Evolutionary conservation across 2,888 invertebrate genomes (phyloP).

Genomic region (Acleris literana): DNA sequence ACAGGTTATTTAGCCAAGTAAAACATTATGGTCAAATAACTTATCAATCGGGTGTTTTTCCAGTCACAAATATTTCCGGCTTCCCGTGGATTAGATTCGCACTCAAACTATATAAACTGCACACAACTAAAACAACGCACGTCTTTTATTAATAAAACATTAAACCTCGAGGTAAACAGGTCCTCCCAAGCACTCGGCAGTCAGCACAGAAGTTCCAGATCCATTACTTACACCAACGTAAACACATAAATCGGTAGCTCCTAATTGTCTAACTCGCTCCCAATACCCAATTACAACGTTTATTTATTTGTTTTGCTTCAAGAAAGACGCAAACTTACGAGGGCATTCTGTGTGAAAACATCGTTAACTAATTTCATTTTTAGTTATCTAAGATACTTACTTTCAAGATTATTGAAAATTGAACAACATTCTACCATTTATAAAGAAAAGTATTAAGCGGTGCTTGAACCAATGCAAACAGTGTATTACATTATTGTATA

Average conservation of each 20-base stretch:
- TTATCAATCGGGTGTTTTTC: no score
- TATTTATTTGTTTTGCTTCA: constrained; percentile 67
- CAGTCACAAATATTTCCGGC: no score
- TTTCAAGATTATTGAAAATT: no score
- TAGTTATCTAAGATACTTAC: background rate
- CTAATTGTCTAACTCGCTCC: constrained; percentile 65
- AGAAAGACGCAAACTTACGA: constrained; percentile 30
- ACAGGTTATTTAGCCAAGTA: no score
- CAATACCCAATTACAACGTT: constrained; percentile 60
- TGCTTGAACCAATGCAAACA: background rate
- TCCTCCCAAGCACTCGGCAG: background rate
- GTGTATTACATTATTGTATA: no score
- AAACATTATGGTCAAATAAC: no score
- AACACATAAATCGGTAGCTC: constrained; percentile 70
- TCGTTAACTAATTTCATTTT: background rate
- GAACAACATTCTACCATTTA: background rate
- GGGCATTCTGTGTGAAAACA: background rate
- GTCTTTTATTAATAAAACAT: background rate
- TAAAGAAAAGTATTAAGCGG: background rate
- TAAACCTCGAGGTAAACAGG: background rate
- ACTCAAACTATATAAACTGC: no score
- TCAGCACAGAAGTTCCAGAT: constrained; percentile 25
- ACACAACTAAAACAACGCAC: no score
- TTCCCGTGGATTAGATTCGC: no score
- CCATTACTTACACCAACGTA: constrained; percentile 52